Evolutionary conservation across 2,113 vertebrate genomes (phyloP).

Genomic region (Cyphotilapia sp.): DNA sequence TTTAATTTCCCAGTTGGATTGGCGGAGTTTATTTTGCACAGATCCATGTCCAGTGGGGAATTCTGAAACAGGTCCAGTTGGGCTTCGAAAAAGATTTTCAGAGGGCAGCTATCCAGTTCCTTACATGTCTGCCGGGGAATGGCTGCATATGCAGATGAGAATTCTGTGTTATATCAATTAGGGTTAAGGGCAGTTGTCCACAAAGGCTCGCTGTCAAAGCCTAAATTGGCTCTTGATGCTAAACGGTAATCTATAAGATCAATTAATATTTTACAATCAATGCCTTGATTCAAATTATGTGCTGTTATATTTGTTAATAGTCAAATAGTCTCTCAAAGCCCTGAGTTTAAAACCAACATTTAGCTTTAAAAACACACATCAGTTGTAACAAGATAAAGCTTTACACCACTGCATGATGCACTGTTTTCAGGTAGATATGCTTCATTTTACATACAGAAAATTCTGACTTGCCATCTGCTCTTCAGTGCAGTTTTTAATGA

Average conservation of each 20-base stretch:
- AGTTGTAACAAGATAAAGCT: neutral
- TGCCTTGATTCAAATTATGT: neutral
- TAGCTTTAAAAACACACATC: neutral
- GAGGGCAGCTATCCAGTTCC: constrained; percentile 1
- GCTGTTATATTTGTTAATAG: neutral
- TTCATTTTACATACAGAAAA: neutral
- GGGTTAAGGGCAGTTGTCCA: neutral
- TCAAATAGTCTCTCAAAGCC: neutral
- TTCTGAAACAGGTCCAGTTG: constrained; percentile 6
- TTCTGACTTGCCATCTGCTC: neutral
- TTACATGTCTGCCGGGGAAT: neutral
- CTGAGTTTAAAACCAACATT: neutral
- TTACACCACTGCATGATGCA: neutral
- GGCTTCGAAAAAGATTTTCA: neutral
- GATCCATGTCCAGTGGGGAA: neutral
- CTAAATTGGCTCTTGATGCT: neutral
- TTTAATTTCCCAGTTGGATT: constrained; percentile 34
- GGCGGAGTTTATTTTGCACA: constrained; percentile 18
- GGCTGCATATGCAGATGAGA: constrained; percentile 19
- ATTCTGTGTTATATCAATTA: neutral
- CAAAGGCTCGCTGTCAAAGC: neutral
- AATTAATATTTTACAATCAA: neutral
- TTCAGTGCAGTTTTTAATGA: neutral
- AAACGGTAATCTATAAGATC: neutral
- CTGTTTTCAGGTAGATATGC: neutral